Base-by-base conservation (phyloP, 2,797 vertebrate species). In the Sebastes matsubarae region DNA sequence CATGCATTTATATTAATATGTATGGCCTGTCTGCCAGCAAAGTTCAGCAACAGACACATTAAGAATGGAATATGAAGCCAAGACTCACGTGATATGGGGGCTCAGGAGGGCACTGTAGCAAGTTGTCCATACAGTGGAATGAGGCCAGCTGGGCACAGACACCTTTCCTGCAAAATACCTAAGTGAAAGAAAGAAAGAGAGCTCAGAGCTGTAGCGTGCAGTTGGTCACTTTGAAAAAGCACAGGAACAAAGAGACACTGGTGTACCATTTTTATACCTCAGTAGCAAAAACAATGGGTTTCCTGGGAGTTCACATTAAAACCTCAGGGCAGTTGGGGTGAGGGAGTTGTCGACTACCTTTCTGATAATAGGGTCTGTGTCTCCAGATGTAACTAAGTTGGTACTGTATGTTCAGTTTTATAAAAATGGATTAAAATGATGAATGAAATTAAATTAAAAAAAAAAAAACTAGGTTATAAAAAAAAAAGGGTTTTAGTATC, bases 1-100 rank as follows among this genome's bases (percentile, higher is more conserved):
- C 77, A 32, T 83, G 73, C 74, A 72, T 69, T 82, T 64, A 29
- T 81, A 85, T 86, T 81, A 72, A 76, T 71, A 83, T 79, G 29
- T 83, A 86, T 82, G 52, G 58, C 46, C 68, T 78, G 72, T 79
- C 81, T 59, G 72, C 72, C 75, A 1, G 50, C 50, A 69, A 84
- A 76, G 65, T 72, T 88, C 74, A 79, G 71, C 63, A 59, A 75
- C n/a, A 79, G 36, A 66, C 34, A 61, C 70, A 65, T 63, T 61
- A 32, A 30, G 67, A 87, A 64, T 81, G 14, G 9, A 83, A 77
- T 59, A 61, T 50, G 65, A 80, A 80, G 32, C 58, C 12, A 30
- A 74, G 46, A 29, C 42, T 22, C 22, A 1, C 10, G 50, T 72
- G 68, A 80, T 38, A 22, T 55, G 22, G 20, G 60, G 59, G 63